These are phyloP conservation scores for Drosophila orena DNA, from an alignment of 1,140 invertebrate species.

Conservation along the genomic window DNA sequence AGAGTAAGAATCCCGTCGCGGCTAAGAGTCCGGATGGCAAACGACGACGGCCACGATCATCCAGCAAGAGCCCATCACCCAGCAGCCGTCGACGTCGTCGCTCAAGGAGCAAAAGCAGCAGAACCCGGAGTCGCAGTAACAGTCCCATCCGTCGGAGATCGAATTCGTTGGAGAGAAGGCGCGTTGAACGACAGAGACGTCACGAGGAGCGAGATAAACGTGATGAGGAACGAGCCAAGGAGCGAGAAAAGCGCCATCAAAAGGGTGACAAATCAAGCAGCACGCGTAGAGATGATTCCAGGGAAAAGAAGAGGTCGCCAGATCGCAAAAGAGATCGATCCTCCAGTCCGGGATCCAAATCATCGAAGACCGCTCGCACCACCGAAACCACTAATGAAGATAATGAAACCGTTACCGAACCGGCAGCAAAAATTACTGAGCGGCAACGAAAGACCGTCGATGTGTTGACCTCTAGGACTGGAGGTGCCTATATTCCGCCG, in stretches of 20 bases:
- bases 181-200: constrained; percentile 63
- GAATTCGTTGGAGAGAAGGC: constrained; percentile 66
- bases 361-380: constrained; percentile 7
- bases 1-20: neutral
- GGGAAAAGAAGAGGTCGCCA: constrained; percentile 9
- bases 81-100: constrained; percentile 49
- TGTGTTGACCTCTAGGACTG: constrained; percentile 93
- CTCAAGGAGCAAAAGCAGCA: constrained; percentile 37
- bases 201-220: constrained; percentile 69
- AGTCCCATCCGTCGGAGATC: constrained; percentile 63
- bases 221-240: constrained; percentile 61
- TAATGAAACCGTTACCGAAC: constrained; percentile 73
- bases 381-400: constrained; percentile 29
- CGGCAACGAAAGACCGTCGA: constrained; percentile 86
- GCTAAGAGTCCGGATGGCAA: constrained; percentile 10
- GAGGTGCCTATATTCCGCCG: constrained; percentile 99
- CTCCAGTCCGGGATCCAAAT: constrained; percentile 7
- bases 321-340: constrained; percentile 23
- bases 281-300: constrained; percentile 19
- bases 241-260: constrained; percentile 57
- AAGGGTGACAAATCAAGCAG: constrained; percentile 27
- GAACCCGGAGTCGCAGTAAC: constrained; percentile 51
- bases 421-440: constrained; percentile 75
- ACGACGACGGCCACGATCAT: constrained; percentile 12
- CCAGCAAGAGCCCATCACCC: constrained; percentile 45